These are phyloP conservation scores for Thalassophryne amazonica DNA, from an alignment of 2,797 vertebrate genomes.

Conservation along the genomic window DNA sequence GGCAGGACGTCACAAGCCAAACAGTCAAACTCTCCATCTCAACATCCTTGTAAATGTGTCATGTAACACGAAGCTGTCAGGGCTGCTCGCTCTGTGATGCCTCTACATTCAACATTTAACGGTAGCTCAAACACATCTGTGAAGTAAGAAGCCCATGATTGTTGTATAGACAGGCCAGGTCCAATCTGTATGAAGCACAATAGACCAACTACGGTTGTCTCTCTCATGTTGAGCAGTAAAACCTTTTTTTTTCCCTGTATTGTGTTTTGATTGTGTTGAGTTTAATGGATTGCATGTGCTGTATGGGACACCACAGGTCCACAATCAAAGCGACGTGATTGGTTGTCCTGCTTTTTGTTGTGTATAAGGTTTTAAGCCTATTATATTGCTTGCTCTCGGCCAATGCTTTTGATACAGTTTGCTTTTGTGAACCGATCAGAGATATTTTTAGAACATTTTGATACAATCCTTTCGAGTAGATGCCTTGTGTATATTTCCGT, in stretches of 20 bases:
- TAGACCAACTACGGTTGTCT: constrained; percentile 72
- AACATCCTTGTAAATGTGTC: constrained; percentile 12
- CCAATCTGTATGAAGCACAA: constrained; percentile 79
- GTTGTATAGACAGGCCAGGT: constrained; percentile 71
- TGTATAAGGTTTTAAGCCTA: constrained; percentile 69
- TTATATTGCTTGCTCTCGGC: constrained; percentile 75
- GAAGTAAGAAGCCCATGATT: constrained; percentile 67
- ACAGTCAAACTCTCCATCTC: no score
- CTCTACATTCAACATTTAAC: constrained; percentile 57
- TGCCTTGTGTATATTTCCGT: constrained; percentile 79
- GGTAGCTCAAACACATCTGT: constrained; percentile 67
- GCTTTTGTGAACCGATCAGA: constrained; percentile 81
- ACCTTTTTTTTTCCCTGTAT: constrained; percentile 58
- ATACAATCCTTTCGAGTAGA: constrained; percentile 80
- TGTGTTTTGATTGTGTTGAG: constrained; percentile 76
- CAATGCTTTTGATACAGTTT: constrained; percentile 82
- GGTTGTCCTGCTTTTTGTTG: constrained; percentile 76
- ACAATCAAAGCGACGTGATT: constrained; percentile 78
- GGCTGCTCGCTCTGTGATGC: constrained; percentile 40
- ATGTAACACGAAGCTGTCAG: constrained; percentile 18
- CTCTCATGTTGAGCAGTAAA: constrained; percentile 74
- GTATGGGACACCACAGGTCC: constrained; percentile 74
- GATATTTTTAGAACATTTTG: constrained; percentile 83
- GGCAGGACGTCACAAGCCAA: no score
- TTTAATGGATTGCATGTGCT: constrained; percentile 80